Evolutionary conservation across 2,888 invertebrate species (phyloP).

Genomic region (Tetrapedia diversipes): DNA sequence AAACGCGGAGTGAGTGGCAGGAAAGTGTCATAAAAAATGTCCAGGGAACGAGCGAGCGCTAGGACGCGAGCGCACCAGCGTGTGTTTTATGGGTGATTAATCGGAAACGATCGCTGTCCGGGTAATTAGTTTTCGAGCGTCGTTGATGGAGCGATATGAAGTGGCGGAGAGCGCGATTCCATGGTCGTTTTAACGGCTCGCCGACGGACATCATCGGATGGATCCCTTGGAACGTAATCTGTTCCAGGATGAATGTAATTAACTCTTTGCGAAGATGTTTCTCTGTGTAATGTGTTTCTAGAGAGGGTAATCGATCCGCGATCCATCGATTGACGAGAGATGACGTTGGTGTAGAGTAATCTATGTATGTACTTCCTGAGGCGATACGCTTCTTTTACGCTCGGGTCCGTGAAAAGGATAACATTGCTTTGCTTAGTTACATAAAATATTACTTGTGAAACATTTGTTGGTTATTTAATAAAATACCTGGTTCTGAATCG

Average conservation of each 20-base stretch:
- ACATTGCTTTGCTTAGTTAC: too few species aligned
- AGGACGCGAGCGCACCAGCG: background rate
- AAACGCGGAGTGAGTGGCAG: conserved; percentile 4
- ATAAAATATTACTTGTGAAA: too few species aligned
- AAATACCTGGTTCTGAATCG: too few species aligned
- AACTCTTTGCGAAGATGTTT: background rate
- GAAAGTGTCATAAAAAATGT: conserved; percentile 23
- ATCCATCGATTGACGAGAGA: too few species aligned
- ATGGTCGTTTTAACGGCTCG: conserved; percentile 23
- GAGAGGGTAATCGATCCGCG: too few species aligned
- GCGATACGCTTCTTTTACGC: too few species aligned
- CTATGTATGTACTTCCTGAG: too few species aligned
- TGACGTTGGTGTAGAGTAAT: too few species aligned
- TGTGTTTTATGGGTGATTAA: conserved; percentile 35
- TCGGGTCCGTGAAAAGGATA: too few species aligned
- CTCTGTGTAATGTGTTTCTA: background rate
- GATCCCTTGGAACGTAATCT: conserved; percentile 6
- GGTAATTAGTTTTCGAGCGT: conserved; percentile 32
- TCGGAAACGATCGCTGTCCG: conserved; percentile 32
- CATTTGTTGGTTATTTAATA: too few species aligned
- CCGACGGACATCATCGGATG: conserved; percentile 11
- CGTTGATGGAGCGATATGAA: conserved; percentile 27
- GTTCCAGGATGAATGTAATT: conserved; percentile 7
- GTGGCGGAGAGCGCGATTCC: conserved; percentile 28
- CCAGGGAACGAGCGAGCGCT: too few species aligned